Evolutionary conservation across 92 coral and sea anemone species (phyloP).

Genomic region (Zoanthus gigantus): DNA sequence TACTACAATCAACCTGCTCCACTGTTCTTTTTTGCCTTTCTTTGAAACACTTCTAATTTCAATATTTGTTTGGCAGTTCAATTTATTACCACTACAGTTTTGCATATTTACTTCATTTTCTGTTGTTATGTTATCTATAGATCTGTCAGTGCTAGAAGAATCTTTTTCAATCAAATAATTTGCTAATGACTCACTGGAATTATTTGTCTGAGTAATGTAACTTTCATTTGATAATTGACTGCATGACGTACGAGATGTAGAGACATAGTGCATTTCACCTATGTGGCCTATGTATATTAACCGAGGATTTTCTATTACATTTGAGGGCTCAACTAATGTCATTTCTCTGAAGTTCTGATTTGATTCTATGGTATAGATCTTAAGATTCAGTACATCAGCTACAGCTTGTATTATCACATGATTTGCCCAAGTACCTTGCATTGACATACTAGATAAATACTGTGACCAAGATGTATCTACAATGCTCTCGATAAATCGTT

Average conservation of each 20-base stretch:
- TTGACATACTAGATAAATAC: slow-evolving; percentile 36
- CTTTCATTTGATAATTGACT: neutral
- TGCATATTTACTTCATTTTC: slow-evolving; percentile 25
- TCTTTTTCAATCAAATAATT: neutral
- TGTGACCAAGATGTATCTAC: slow-evolving; percentile 6
- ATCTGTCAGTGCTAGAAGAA: neutral
- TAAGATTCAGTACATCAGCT: slow-evolving; percentile 48
- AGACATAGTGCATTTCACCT: slow-evolving; percentile 62
- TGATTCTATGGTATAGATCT: slow-evolving; percentile 41
- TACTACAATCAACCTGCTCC: neutral
- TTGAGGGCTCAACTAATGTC: slow-evolving; percentile 27
- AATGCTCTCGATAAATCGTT: slow-evolving; percentile 43
- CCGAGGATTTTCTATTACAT: slow-evolving; percentile 6
- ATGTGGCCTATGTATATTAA: slow-evolving; percentile 58
- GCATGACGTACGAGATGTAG: slow-evolving; percentile 12
- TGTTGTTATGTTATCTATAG: neutral
- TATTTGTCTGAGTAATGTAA: no score
- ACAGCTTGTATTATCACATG: slow-evolving; percentile 55
- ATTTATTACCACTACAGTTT: slow-evolving; percentile 14
- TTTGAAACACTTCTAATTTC: neutral
- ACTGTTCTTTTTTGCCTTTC: slow-evolving; percentile 4
- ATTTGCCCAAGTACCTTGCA: slow-evolving; percentile 10
- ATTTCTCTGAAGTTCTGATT: slow-evolving; percentile 18
- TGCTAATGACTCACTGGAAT: neutral
- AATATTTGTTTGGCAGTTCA: neutral